Conservation (phyloP, 2,888 invertebrate species). For the Antitype chi region DNA sequence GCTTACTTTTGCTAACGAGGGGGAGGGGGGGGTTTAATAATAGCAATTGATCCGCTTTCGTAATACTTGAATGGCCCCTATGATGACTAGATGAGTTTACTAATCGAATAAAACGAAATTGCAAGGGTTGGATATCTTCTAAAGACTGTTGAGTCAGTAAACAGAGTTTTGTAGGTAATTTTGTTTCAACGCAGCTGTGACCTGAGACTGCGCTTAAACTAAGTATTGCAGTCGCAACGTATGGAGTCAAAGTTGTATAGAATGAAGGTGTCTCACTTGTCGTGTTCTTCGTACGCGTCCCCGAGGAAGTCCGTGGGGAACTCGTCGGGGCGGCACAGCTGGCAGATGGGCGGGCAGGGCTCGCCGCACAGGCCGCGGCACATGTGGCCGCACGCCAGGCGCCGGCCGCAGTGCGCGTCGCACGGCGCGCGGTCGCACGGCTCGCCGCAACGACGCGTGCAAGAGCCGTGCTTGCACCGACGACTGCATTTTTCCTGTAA, state of each 20-base stretch:
- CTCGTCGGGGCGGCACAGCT: constrained; percentile 88
- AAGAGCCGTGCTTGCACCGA: constrained; percentile 86
- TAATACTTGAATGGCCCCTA: no score
- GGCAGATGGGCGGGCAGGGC: constrained; percentile 91
- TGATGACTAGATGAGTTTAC: no score
- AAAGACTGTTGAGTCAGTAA: not conserved
- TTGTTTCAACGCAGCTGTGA: not conserved
- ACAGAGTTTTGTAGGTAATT: not conserved
- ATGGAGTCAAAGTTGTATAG: not conserved
- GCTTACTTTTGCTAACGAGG: no score
- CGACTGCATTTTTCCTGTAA: constrained; percentile 84
- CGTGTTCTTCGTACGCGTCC: constrained; percentile 85
- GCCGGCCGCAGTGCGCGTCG: constrained; percentile 78
- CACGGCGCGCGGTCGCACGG: constrained; percentile 87
- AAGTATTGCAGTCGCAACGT: not conserved
- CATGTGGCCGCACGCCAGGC: constrained; percentile 90
- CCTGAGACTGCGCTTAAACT: not conserved
- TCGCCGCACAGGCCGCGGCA: constrained; percentile 94
- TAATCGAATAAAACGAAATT: not conserved
- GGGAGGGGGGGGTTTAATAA: no score
- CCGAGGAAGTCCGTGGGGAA: constrained; percentile 84
- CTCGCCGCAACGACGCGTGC: constrained; percentile 85
- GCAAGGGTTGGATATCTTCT: not conserved
- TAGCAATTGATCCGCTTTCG: no score
- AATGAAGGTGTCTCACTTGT: constrained; percentile 77